Base-by-base conservation (phyloP, 2,113 vertebrate genomes). In the Xenotilapia caudafasciata region DNA sequence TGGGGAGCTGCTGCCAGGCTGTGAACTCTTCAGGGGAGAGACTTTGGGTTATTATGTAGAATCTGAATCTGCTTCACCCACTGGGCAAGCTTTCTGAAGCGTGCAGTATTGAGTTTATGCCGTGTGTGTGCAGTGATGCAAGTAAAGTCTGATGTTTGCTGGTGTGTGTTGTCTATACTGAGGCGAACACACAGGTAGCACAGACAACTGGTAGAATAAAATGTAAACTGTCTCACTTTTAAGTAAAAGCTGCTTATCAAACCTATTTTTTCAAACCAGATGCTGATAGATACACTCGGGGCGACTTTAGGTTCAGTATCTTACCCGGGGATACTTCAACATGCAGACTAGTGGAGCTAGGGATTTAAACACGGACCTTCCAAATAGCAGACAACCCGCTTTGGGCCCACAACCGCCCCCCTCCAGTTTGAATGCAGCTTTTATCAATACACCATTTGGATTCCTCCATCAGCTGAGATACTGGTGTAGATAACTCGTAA, bases 231-330 rank as follows among this genome's bases (percentile, higher is more conserved):
- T 47, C 70, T 49, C 23, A 47, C 15, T 19, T 75, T 19, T 75
- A 49, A 75, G 42, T 31, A 7, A 75, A 75, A 75, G 23, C 40
- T 75, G 23, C 42, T 75, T 47, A 19, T 49, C 15, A 11, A 28
- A 28, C 23, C 13, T 75, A 9, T 47, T 75, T 75, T 47, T 15
- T 47, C 9, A 23, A 23, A 70, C 65, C 13, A 70, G 56, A 60
- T 60, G 12, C 35, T 23, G 5, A 42, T 23, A 40, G 65, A 23
- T 23, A 12, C 35, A 70, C n/a, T 40, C 1, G 1, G 12, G 33
- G 11, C 1, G 7, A 40, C 35, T 0, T 14, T 23, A 40, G 35
- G 3, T 70, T 0, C n/a, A 42, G 11, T 9, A 40, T 68, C 35
- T 68, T 68, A n/a, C 6, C n/a, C 4, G 5, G 35, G 35, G 65